Evolutionary conservation across 1,140 invertebrate species (phyloP).

Genomic region (Papilio dardanus): DNA sequence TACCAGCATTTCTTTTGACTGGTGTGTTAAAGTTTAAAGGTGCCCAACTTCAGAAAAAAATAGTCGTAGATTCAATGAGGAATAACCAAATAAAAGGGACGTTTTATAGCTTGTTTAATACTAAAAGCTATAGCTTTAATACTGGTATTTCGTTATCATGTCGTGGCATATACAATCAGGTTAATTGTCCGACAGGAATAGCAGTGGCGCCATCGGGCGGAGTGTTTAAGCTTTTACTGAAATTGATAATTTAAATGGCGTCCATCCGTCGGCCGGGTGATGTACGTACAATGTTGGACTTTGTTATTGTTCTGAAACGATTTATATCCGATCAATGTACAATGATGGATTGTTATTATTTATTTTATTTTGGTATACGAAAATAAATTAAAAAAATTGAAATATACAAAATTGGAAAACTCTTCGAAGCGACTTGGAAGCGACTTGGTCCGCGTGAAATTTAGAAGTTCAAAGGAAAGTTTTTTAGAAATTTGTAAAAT

Average conservation of each 20-base stretch:
- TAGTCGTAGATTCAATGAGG: too few species aligned
- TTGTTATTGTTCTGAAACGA: neutral
- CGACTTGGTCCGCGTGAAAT: too few species aligned
- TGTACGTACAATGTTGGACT: neutral
- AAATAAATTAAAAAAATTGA: neutral
- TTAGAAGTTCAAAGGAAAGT: too few species aligned
- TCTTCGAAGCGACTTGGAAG: too few species aligned
- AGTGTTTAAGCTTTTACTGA: constrained; percentile 21
- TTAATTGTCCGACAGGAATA: constrained; percentile 14
- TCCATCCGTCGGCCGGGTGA: neutral
- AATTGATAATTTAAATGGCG: constrained; percentile 21
- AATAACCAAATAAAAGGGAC: too few species aligned
- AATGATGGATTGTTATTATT: neutral
- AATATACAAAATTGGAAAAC: too few species aligned
- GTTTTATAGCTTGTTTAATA: too few species aligned
- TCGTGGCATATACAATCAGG: constrained; percentile 23
- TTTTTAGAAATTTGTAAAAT: neutral
- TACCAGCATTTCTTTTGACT: too few species aligned
- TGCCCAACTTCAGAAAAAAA: too few species aligned
- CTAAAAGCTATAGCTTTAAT: neutral
- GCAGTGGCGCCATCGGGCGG: neutral
- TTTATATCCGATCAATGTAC: neutral
- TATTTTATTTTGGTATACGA: neutral
- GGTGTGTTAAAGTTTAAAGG: too few species aligned
- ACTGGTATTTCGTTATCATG: neutral